Base-by-base conservation (phyloP, 2,113 vertebrate genomes). In the Larimichthys polyactis region DNA sequence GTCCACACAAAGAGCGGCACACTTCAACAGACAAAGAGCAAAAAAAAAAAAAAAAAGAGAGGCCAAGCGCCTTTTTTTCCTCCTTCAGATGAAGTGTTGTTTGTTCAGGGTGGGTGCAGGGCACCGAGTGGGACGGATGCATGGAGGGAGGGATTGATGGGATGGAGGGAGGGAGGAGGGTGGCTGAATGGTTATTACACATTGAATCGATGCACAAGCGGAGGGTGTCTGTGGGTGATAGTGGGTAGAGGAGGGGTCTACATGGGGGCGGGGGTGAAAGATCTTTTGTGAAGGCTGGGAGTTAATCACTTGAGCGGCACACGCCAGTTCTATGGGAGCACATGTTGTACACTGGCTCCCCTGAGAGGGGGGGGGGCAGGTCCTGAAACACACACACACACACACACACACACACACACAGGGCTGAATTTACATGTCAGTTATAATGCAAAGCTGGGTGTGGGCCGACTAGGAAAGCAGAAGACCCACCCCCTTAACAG, bases 261-360 rank as follows among this genome's bases (percentile, higher is more conserved):
- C 12, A 63, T 5, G 1, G 0, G 52, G 58, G 78, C 27, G 84
- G 87, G 74, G 58, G 87, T 91, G 66, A 90, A 84, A 90, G 87
- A 91, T 93, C 92, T 89, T 91, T 94, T 94, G 93, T 94, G 86
- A 90, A 58, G 84, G 87, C 72, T 63, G 87, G 46, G 87, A 93
- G 91, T 94, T 94, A 94, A 94, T 94, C 94, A 93, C 93, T 93
- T 94, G 89, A 93, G 91, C 87, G 93, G 93, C 93, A 93, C 92
- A 93, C 92, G 93, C 88, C 92, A 51, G 78, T 89, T 92, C 89
- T 90, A 88, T 90, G 86, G 88, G 80, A 93, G 92, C 93, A 92
- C 94, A 93, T 93, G 93, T 92, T 78, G 75, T 89, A 93, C 92
- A 93, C 90, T 66, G 81, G 74, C 51, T 90, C 91, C 92, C 94